Evolutionary conservation across 92 coral and sea anemone genomes (phyloP), one percentile per base, ranked within the genome.

Genomic region (Bergia puertoricense): DNA sequence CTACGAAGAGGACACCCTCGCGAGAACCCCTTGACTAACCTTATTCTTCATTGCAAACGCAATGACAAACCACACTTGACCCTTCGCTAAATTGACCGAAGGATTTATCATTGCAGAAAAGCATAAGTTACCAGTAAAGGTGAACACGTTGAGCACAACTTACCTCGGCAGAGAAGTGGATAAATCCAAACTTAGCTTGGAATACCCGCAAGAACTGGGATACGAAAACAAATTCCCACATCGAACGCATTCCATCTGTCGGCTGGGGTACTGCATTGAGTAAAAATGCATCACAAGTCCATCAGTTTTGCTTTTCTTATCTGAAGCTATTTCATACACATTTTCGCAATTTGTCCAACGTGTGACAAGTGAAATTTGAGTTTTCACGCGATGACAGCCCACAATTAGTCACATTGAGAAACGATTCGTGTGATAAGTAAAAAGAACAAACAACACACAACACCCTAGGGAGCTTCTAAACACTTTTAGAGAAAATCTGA

Each of bases 191-290:
- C 98, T 93, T 94, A 84, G 89, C 92, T 92, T 93, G 95, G 91
- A 95, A 95, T 89, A 93, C 95, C 92, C 96, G 96, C 89, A 95
- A 93, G 96, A 95, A 95, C 96, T 95, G 98, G 76, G 98, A 94
- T 88, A 95, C 96, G 92, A 95, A 95, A 90, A 93, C 96, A 93
- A 94, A 94, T 92, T 95, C 98, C 98, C 98, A 95, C 98, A 95
- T 95, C 91, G 96, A 95, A 84, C 94, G 98, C 98, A 95, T 94
- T 78, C 95, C 96, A 90, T 93, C 94, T 86, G 89, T 62, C 92
- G 92, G 90, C 89, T 88, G 91, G 84, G 91, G 89, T 79, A 91
- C 98, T 95, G 92, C 88, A 94, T 4, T 86, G 85, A 83, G 87
- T 51, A 89, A 87, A 91, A 89, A 45, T 30, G 85, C 88, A 92